These are phyloP conservation scores for Pica pica DNA, from an alignment of 2,113 vertebrate species.

Conservation along the genomic window DNA sequence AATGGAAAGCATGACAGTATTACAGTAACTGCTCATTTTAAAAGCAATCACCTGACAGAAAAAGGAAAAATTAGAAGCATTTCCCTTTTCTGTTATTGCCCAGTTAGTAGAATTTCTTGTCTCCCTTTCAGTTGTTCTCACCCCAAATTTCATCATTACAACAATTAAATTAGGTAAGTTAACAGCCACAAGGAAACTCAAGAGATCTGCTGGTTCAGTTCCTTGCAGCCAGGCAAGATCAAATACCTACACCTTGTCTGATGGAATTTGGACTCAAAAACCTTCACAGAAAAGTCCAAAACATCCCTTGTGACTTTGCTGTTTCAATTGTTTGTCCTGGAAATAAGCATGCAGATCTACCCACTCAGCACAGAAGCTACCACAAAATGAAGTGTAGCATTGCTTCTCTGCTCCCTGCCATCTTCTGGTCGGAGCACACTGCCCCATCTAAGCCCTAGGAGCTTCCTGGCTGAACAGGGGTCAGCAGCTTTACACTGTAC, in stretches of 20 bases:
- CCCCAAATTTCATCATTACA: not conserved
- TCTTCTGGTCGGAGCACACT: not conserved
- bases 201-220: not conserved
- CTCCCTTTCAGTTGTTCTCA: not conserved
- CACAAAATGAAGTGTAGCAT: not conserved
- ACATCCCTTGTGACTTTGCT: not conserved
- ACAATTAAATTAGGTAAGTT: not conserved
- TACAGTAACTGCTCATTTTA: not conserved
- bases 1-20: not conserved
- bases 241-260: not conserved
- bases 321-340: not conserved
- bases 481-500: not conserved
- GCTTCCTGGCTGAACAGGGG: not conserved
- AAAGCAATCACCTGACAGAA: not conserved
- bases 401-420: not conserved
- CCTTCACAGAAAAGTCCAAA: not conserved
- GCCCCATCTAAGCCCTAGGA: not conserved
- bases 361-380: not conserved
- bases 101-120: not conserved
- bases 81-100: not conserved
- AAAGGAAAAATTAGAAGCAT: not conserved
- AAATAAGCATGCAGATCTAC: not conserved
- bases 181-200: not conserved
- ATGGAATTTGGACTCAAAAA: not conserved
- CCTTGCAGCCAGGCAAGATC: not conserved